phyloP scores from a whole-genome alignment of 2,888 invertebrate species.

The Liopterus haemorrhoidalis region DNA sequence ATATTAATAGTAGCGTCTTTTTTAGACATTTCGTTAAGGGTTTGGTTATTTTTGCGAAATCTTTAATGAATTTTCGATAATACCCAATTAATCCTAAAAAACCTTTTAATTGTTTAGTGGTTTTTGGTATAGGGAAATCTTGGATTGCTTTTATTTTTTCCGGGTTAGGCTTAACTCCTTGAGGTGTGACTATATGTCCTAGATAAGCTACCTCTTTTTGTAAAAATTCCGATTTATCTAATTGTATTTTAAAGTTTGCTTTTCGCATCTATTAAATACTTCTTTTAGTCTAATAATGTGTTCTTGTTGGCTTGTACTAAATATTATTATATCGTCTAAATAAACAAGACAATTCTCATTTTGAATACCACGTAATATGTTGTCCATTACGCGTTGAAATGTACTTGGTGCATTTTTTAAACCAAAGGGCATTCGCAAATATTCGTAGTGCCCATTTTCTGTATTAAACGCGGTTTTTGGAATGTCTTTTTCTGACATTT shows the following conservation, averaged over 20 bases:
- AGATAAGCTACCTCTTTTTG: slow-evolving; percentile 5
- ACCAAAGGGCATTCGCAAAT: slow-evolving; percentile 30
- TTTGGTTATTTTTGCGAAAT: slow-evolving; percentile 2
- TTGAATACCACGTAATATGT: not conserved
- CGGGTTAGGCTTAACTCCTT: not conserved
- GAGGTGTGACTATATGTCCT: slow-evolving; percentile 1
- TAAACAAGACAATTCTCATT: slow-evolving; percentile 8
- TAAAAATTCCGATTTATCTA: not conserved
- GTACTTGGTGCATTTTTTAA: slow-evolving; percentile 29
- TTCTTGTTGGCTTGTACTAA: not conserved
- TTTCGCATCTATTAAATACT: not conserved
- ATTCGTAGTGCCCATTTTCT: slow-evolving; percentile 29
- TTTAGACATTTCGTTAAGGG: too few relatives aligned
- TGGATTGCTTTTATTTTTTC: too few relatives aligned
- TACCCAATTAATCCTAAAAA: slow-evolving; percentile 20
- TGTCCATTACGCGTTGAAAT: slow-evolving; percentile 31
- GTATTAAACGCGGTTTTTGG: slow-evolving; percentile 32
- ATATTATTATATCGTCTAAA: slow-evolving; percentile 6
- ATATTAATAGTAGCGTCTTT: too few relatives aligned
- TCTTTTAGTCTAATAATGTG: too few relatives aligned
- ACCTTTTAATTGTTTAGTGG: too few relatives aligned
- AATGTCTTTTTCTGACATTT: slow-evolving; percentile 24
- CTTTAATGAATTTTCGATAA: slow-evolving; percentile 21
- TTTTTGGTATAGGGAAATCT: too few relatives aligned
- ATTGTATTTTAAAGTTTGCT: not conserved